phyloP scores from a whole-genome alignment of 2,113 vertebrate genomes.

The Saccopteryx leptura region DNA sequence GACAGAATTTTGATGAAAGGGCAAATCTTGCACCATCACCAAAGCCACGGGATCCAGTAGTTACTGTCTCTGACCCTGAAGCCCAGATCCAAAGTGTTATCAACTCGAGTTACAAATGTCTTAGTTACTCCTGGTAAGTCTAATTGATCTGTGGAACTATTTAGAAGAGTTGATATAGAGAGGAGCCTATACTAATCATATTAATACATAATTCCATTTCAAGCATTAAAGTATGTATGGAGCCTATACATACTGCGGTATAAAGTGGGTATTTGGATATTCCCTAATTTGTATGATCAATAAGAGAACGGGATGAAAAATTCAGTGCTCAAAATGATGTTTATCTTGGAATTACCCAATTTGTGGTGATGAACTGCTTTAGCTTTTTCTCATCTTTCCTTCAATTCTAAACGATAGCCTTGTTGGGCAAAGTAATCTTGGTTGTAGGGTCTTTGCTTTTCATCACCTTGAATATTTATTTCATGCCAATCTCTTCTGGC shows the following conservation, averaged over 20 bases:
- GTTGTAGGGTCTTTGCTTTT: too few species aligned
- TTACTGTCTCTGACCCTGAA: slow-evolving; percentile 90
- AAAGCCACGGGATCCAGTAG: slow-evolving; percentile 80
- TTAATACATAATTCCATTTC: slow-evolving; percentile 19
- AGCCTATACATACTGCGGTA: background rate
- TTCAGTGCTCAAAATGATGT: background rate
- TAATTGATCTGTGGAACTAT: slow-evolving; percentile 88
- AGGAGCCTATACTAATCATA: slow-evolving; percentile 83
- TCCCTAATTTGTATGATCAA: slow-evolving; percentile 19
- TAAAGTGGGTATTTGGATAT: background rate
- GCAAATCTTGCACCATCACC: slow-evolving; percentile 81
- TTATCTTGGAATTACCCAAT: slow-evolving; percentile 21
- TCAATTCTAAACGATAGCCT: too few species aligned
- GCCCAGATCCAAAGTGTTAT: slow-evolving; percentile 81
- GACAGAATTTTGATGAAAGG: slow-evolving; percentile 49
- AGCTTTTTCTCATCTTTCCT: too few species aligned
- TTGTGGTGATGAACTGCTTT: background rate
- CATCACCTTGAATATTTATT: too few species aligned
- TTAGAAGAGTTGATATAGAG: slow-evolving; percentile 90
- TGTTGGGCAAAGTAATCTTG: too few species aligned
- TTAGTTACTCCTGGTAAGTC: slow-evolving; percentile 86
- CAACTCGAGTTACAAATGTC: slow-evolving; percentile 77
- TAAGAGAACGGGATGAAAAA: slow-evolving; percentile 54
- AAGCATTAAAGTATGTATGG: slow-evolving; percentile 41
- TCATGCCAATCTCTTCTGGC: too few species aligned